phyloP scores from a whole-genome alignment of 92 coral and sea anemone species.

The Virgularia gustaviana region DNA sequence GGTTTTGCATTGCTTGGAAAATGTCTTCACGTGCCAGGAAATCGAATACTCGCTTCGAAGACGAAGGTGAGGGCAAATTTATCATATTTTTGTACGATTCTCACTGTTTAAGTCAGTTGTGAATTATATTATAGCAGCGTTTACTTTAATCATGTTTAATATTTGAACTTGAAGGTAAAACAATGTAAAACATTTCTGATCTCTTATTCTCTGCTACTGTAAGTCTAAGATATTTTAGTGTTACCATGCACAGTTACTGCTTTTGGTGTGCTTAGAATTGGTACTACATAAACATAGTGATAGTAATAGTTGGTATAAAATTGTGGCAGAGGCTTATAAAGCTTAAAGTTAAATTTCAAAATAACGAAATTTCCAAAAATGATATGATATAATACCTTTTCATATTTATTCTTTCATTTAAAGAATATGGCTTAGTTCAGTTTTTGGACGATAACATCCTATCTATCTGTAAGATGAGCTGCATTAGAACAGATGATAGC shows the following conservation, averaged over 20 bases:
- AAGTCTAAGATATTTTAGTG: no score
- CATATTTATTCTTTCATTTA: not conserved
- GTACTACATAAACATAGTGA: not conserved
- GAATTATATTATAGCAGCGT: no score
- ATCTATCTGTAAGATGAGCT: not conserved
- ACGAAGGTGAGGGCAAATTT: constrained; percentile 20
- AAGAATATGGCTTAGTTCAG: constrained; percentile 22
- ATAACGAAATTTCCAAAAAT: no score
- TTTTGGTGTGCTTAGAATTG: no score
- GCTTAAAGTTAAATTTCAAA: not conserved
- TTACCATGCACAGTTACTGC: no score
- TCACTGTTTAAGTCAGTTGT: no score
- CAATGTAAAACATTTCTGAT: no score
- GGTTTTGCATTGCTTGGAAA: no score
- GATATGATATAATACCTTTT: no score
- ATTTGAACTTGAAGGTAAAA: no score
- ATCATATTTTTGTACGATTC: not conserved
- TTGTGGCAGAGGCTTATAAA: not conserved
- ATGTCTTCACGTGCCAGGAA: constrained; percentile 4
- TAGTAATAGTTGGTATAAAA: not conserved
- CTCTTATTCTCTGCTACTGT: no score
- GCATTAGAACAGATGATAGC: not conserved
- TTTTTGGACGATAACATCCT: constrained; percentile 15
- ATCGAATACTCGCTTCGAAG: constrained; percentile 25
- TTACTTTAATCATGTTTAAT: not conserved